Evolutionary conservation across 2,888 invertebrate species (phyloP).

Genomic region (Sepiola atlantica): DNA sequence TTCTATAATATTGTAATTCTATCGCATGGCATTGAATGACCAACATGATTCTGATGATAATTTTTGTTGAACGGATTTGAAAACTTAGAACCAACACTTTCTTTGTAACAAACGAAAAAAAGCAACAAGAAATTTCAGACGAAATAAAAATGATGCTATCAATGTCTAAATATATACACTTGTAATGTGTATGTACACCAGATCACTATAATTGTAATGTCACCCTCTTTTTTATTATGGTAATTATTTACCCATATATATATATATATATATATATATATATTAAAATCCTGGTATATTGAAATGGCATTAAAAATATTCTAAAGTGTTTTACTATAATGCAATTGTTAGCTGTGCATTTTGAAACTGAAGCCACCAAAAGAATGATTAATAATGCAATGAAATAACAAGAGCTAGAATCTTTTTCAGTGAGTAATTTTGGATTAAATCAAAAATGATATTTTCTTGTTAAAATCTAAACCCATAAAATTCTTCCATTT

Average conservation of each 20-base stretch:
- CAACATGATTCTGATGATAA: neutral
- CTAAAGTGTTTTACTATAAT: neutral
- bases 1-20: neutral
- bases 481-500: neutral
- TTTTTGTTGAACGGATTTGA: neutral
- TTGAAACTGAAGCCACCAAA: neutral
- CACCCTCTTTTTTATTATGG: constrained; percentile 20
- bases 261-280: too few species aligned
- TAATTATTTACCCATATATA: neutral
- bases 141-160: neutral
- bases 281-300: neutral
- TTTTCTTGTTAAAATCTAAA: neutral
- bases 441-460: neutral
- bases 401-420: neutral
- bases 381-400: neutral
- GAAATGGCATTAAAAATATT: neutral
- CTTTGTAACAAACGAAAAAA: neutral
- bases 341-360: neutral
- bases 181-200: constrained; percentile 16
- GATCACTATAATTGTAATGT: neutral
- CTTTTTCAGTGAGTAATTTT: neutral
- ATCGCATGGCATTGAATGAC: neutral
- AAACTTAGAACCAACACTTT: neutral
- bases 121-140: neutral
- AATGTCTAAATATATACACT: neutral